A percentile compares a stretch with the other conserved stretches of the same genome.
Conservation (phyloP, 1,140 invertebrate species). For the Watersipora subatra region DNA sequence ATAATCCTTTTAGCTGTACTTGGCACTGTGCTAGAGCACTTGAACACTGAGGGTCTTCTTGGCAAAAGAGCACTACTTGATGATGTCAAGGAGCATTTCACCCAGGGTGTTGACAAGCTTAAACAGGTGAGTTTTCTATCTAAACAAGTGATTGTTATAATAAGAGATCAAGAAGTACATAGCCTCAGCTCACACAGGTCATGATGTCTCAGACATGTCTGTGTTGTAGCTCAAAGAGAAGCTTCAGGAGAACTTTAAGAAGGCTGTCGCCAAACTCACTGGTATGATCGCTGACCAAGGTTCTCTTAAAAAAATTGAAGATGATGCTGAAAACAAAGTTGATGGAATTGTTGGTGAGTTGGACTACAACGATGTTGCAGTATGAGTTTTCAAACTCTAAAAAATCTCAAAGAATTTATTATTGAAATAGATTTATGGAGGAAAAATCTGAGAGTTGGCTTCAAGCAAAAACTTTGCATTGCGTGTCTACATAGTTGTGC, state of each 20-base stretch:
- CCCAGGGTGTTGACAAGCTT: background rate
- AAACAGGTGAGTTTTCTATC: background rate
- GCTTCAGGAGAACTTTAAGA: background rate
- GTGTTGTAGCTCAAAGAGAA: background rate
- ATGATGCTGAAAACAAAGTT: background rate
- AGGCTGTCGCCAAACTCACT: background rate
- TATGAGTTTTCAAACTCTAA: too few species aligned
- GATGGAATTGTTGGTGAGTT: background rate
- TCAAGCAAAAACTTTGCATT: too few species aligned
- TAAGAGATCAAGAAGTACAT: too few species aligned
- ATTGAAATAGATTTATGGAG: too few species aligned
- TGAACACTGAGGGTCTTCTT: background rate
- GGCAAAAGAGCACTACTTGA: background rate
- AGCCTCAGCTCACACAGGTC: too few species aligned
- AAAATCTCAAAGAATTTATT: too few species aligned
- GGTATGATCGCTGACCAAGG: background rate
- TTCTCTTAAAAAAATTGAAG: background rate
- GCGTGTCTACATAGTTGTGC: too few species aligned
- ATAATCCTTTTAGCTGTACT: background rate
- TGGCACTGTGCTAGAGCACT: background rate
- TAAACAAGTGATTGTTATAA: too few species aligned
- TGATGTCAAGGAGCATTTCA: background rate
- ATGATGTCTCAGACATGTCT: too few species aligned
- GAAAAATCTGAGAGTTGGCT: too few species aligned
- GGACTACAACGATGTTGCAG: too few species aligned